Evolutionary conservation across 1,140 invertebrate genomes (phyloP).

Genomic region (Coptotermes formosanus): DNA sequence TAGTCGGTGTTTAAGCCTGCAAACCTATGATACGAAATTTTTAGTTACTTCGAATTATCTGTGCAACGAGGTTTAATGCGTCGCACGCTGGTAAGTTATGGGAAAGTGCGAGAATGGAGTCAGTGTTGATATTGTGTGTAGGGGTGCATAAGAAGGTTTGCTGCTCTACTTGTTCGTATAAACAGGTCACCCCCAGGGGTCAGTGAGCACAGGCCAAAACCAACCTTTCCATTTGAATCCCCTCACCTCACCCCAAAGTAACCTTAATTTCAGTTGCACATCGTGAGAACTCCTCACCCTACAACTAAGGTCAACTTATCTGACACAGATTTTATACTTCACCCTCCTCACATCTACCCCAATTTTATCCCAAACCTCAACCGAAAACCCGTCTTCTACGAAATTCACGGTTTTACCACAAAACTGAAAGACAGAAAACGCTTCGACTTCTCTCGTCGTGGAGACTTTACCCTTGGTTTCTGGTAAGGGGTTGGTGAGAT

Average conservation of each 20-base stretch:
- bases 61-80: background rate
- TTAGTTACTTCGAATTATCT: no score
- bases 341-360: background rate
- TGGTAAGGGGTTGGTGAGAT: background rate
- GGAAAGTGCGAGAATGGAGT: background rate
- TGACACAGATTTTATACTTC: background rate
- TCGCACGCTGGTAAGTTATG: background rate
- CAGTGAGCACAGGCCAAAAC: conserved; percentile 16
- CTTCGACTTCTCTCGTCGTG: background rate
- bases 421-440: background rate
- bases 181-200: conserved; percentile 11
- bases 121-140: background rate
- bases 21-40: no score
- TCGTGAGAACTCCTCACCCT: conserved; percentile 4
- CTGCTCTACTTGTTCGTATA: conserved; percentile 1
- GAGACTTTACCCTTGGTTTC: background rate
- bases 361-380: background rate
- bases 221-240: conserved; percentile 7
- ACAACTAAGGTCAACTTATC: background rate
- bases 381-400: background rate
- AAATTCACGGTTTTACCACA: conserved; percentile 6
- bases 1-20: no score
- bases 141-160: background rate
- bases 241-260: background rate
- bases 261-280: conserved; percentile 5